Base-by-base conservation (phyloP, 2,888 invertebrate genomes). In the Chrysolina oricalcia region DNA sequence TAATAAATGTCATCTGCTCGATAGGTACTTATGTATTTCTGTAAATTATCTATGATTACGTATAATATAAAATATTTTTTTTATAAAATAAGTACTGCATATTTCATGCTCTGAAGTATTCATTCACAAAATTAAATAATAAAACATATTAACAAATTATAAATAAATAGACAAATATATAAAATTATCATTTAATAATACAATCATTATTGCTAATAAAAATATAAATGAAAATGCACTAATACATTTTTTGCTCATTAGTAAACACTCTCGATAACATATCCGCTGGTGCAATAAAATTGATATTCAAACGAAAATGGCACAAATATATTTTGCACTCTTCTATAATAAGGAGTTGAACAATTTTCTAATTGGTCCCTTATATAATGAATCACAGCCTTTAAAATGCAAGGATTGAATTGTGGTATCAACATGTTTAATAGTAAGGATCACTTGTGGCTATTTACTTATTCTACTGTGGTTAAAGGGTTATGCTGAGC, bases 401-500 rank as follows among this genome's bases (percentile, higher is more conserved):
- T 79, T 79, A 86, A 87, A 87, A 88, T 88, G 88, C 87, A 87
- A 85, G 84, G 81, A 81, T 80, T 77, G 75, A 76, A 74, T 73
- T 74, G 10, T 72, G 62, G 73, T 74, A 73, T 75, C 73, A 73
- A 78, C 72, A 72, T 72, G 62, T 23, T 40, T 59, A 63, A 66
- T 68, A 74, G 71, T 71, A 75, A 75, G 80, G 81, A 80, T 80
- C 83, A 83, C 82, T 83, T 75, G 65, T 77, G 70, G 70, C 67
- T 48, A 64, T 17, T 73, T 76, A 67, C 66, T 88, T 84, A 89
- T 65, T 88, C 90, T 82, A 91, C 90, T 76, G 90, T 89, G 78
- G 91, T 91, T 88, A 91, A 86, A 91, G 90, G 88, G 89, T 91
- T 90, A 91, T 91, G 89, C 90, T 90, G 90, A 91, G 89, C 86